Base-by-base conservation (phyloP, 2,797 vertebrate species). In the Dipus sagitta region DNA sequence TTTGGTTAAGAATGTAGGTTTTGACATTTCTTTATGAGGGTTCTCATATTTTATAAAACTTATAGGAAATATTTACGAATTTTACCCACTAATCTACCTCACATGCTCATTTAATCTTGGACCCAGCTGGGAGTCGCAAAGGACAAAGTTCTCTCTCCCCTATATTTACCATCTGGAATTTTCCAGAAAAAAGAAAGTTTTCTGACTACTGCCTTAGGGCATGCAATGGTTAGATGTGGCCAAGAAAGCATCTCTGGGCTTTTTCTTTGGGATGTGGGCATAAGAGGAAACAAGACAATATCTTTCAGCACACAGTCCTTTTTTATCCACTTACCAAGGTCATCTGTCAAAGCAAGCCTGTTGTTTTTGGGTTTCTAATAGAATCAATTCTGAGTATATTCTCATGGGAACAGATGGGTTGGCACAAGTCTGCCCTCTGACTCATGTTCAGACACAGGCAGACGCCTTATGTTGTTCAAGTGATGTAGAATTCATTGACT, bases 311-410 rank as follows among this genome's bases (percentile, higher is more conserved):
- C 52, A 64, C 2, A 11, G 17, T 47, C 18, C n/a, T 91, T 96
- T 93, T 70, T 34, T 75, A 67, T 7, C 42, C 75, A 78, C 24
- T 85, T 78, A 42, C 38, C 58, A 78, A 89, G 47, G 91, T 54
- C 67, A 10, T 81, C 64, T 92, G 94, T 92, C 86, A 92, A 88
- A 95, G 83, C 0, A 11, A 92, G 80, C 65, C 79, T 90, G 81
- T 92, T 94, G 67, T 96, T 95, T 94, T 92, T 17, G 32, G 90
- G 83, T 94, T 91, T 94, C 87, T 97, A 97, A 96, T 93, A 96
- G 88, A 97, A 97, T 97, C 97, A 97, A 90, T 94, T 97, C 96
- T 94, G 78, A 83, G 70, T 94, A 95, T 86, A 95, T 89, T 97
- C 94, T 97, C 79, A 93, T 95, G 95, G 95, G 94, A 97, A 96